Evolutionary conservation across 2,797 vertebrate species (phyloP), one percentile per base, ranked within the genome.

Genomic region (Harpagifer antarcticus): DNA sequence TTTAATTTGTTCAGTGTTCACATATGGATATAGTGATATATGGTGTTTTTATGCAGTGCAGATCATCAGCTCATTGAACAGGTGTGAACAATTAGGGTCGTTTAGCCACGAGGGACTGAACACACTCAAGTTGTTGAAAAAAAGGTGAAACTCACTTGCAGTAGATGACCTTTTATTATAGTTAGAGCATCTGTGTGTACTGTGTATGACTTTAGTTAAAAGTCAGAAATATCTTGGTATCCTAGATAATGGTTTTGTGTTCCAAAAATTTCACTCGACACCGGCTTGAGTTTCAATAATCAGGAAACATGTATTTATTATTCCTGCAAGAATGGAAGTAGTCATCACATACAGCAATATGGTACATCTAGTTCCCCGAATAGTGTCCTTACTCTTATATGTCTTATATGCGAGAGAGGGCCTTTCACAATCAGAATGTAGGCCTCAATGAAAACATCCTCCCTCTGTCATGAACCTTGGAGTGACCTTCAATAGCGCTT

Each of bases 51-150:
- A 31, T 13, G 33, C 6, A 37, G 9, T 61, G 19, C 57, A 44
- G 52, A 33, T 72, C 40, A 37, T 9, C 44, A 65, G 37, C 33
- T 63, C 20, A 20, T 9, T 15, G 27, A 73, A 66, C 73, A 74
- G 70, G 20, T 65, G 72, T 54, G 43, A 37, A 2, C 64, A 63
- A 56, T 59, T 54, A 68, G 20, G 17, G 20, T 64, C 40, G 13
- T 63, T 67, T 48, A 49, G 56, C 44, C 58, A 11, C 15, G 1
- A 56, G 23, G n/a, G 40, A 67, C 27, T 50, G n/a, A 57, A 63
- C 8, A 16, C 3, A 13, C 31, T n/a, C 9, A 13, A 47, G 19
- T 58, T 58, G 56, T 31, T 27, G 6, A 43, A 57, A 19, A 68
- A 40, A 47, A 33, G 49, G 9, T 15, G 52, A 69, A 57, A 23